These are phyloP conservation scores for Orcinus orca DNA, from an alignment of 2,113 vertebrate species.

Conservation along the genomic window DNA sequence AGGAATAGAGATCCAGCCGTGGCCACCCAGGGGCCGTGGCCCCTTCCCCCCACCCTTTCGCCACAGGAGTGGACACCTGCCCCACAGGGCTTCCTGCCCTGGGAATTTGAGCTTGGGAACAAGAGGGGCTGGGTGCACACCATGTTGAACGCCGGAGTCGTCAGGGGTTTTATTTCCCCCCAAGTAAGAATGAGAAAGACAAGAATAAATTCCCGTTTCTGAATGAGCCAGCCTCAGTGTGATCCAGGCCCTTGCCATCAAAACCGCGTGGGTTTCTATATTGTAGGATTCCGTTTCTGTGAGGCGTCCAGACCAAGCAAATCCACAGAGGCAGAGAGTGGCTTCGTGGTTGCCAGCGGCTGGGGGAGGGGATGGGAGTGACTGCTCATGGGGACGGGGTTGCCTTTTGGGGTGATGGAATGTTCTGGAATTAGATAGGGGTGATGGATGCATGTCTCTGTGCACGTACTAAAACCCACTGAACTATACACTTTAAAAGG, in stretches of 20 bases:
- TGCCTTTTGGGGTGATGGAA: background rate
- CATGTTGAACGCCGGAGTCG: background rate
- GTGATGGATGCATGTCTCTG: background rate
- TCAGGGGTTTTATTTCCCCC: too few species aligned
- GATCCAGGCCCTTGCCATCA: background rate
- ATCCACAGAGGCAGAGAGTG: background rate
- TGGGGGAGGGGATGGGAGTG: background rate
- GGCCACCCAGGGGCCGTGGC: background rate
- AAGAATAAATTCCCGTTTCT: background rate
- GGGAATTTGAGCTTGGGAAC: background rate
- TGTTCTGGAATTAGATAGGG: background rate
- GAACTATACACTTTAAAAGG: background rate
- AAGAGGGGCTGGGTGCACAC: background rate
- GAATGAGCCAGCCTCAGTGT: background rate
- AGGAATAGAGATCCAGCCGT: background rate
- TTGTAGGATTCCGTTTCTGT: background rate
- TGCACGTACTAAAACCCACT: background rate
- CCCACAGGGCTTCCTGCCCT: background rate
- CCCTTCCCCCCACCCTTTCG: background rate
- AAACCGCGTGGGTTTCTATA: accelerated
- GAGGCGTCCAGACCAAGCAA: background rate
- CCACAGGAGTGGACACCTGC: background rate
- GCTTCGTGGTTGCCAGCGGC: background rate
- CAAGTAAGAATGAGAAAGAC: background rate
- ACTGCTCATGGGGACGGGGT: background rate